Percentiles rank a stretch among this genome's conserved stretches.
Conservation (phyloP, 2,797 vertebrate species). For the Avahi laniger region DNA sequence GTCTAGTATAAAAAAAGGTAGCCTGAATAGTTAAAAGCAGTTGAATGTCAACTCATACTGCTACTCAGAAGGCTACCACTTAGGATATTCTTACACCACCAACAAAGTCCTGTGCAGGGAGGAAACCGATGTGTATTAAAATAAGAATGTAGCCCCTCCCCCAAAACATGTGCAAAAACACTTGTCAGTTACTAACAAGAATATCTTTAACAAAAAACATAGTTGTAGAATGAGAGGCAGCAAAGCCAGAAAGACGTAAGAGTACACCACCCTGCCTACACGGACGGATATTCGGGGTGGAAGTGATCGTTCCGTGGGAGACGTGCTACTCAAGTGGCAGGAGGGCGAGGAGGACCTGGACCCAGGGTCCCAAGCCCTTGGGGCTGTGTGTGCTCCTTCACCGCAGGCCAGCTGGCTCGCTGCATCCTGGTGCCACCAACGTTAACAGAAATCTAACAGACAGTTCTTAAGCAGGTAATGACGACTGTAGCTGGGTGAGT, state of each 20-base stretch:
- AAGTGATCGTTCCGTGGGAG: not conserved
- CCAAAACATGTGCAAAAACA: constrained; percentile 58
- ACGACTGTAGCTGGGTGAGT: not conserved
- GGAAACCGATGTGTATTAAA: not conserved
- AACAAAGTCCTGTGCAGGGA: constrained; percentile 21
- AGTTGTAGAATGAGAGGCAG: not conserved
- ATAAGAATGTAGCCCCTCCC: not conserved
- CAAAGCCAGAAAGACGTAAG: not conserved
- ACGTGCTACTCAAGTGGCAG: not conserved
- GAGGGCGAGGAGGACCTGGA: not conserved
- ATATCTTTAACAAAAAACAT: not conserved
- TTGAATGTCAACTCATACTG: constrained; percentile 40
- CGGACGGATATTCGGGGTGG: not conserved
- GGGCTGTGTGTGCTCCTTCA: not conserved
- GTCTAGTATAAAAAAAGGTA: constrained; percentile 53
- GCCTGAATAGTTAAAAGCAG: constrained; percentile 48
- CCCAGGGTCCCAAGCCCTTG: not conserved
- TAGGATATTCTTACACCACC: not conserved
- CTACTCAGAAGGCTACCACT: constrained; percentile 42
- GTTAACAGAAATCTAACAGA: not conserved
- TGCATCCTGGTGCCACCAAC: not conserved
- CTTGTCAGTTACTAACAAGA: constrained; percentile 49
- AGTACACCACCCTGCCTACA: not conserved
- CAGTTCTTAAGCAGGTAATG: constrained; percentile 22
- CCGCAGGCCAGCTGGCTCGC: not conserved